These are phyloP conservation scores for Guaruba guarouba DNA, from an alignment of 2,113 vertebrate genomes.

Conservation along the genomic window DNA sequence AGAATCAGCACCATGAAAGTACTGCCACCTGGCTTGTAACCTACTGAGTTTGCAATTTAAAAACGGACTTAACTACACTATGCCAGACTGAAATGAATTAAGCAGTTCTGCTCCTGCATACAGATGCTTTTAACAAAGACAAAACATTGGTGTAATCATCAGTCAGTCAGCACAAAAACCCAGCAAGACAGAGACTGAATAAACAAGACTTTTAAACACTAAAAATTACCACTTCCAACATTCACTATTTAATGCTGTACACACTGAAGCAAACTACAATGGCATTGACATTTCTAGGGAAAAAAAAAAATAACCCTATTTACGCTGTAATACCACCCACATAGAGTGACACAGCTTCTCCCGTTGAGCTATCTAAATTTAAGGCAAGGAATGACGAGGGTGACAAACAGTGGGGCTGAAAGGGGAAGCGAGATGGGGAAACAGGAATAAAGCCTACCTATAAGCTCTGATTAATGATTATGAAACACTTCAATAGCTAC, in stretches of 20 bases:
- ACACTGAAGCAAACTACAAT: background rate
- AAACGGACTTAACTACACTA: background rate
- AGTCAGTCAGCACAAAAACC: background rate
- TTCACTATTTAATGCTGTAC: background rate
- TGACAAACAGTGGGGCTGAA: background rate
- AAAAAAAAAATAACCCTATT: background rate
- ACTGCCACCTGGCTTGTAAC: conserved; percentile 24
- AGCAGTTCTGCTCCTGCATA: background rate
- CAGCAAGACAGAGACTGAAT: background rate
- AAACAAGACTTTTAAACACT: background rate
- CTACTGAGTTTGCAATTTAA: background rate
- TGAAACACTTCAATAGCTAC: background rate
- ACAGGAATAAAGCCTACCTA: background rate
- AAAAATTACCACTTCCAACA: conserved; percentile 5
- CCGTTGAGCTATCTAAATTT: background rate
- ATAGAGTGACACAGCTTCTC: background rate
- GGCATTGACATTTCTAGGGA: background rate
- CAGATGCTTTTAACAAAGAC: background rate
- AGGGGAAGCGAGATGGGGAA: background rate
- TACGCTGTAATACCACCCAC: background rate
- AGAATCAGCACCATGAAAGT: background rate
- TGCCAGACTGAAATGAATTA: conserved; percentile 29
- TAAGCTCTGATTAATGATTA: background rate
- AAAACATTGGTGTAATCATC: background rate
- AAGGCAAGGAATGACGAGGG: background rate